Evolutionary conservation across 1,140 invertebrate species (phyloP), one percentile per base, ranked within the genome.

Genomic region (Drosophila navojoa): DNA sequence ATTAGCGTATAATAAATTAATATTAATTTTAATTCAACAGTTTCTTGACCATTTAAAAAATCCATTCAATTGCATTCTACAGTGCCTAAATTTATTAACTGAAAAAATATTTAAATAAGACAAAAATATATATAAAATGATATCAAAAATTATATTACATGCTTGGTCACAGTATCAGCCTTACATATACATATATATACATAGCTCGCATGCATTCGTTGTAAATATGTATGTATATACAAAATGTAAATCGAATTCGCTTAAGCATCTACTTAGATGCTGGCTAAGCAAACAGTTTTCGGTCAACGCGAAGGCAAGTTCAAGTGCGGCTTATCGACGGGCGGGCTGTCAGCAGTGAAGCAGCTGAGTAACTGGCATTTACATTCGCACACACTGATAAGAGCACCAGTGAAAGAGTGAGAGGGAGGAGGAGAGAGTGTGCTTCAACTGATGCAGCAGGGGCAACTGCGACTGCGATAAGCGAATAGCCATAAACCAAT

Each of bases 281-380:
- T 11, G 53, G 5, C 53, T 55, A 13, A 45, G 40, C 44, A 45
- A 35, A 62, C 15, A 50, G 16, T 19, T 38, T n/a, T 62, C 15
- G 53, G 49, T 53, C 53, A 69, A 66, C 42, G 29, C 32, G 16
- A 11, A 32, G 58, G 4, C 60, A 64, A 64, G 60, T 63, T 44
- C 54, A 53, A 57, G 45, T 38, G 45, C 49, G 25, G 38, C 62
- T 67, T 72, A 72, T 72, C 70, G 13, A 27, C 70, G 10, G 27
- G 35, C 70, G 10, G 27, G 6, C 4, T 35, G 45, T 53, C 62
- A 66, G 66, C 58, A 53, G 57, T 45, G 53, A 5, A 52, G 22
- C n/a, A 44, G 27, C 67, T 25, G 44, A 61, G 27, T 29, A 44
- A 59, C 45, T 61, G 29, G 29, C 45, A 54, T 50, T 63, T 50